A percentile compares a stretch with the other conserved stretches of the same genome.
These are phyloP conservation scores for Acanthococcus lagerstroemiae DNA, from an alignment of 2,888 invertebrate genomes.

Conservation along the genomic window DNA sequence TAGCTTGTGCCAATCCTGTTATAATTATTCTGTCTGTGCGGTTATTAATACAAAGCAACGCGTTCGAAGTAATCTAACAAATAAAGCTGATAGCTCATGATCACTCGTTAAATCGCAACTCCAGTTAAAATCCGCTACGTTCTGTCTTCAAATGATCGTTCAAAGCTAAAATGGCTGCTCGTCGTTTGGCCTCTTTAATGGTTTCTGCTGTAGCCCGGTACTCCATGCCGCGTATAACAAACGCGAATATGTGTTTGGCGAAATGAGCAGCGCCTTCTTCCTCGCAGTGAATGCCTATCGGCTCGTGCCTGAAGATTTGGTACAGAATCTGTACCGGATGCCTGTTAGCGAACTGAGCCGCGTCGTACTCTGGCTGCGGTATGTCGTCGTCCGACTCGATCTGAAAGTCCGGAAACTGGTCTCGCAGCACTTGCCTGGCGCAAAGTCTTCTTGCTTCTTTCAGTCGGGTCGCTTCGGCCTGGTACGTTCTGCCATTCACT, in stretches of 20 bases:
- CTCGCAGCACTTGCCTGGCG: conserved; percentile 18
- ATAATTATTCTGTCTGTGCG: too few species aligned
- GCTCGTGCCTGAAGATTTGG: conserved; percentile 23
- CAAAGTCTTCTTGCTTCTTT: conserved; percentile 18
- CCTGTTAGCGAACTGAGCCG: conserved; percentile 16
- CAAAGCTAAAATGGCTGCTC: conserved; percentile 18
- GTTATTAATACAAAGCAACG: too few species aligned
- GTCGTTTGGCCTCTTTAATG: conserved; percentile 20
- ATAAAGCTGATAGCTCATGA: too few species aligned
- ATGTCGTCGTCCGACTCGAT: conserved; percentile 18
- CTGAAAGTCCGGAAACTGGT: conserved; percentile 16
- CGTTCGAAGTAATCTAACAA: too few species aligned
- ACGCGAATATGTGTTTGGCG: conserved; percentile 21
- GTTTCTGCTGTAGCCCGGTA: conserved; percentile 18
- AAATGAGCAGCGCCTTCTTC: conserved; percentile 24
- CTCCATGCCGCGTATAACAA: conserved; percentile 15
- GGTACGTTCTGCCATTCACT: conserved; percentile 14
- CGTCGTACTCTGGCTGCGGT: conserved; percentile 19
- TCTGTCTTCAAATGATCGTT: conserved; percentile 16
- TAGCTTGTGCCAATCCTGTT: too few species aligned
- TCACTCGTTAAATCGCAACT: neutral
- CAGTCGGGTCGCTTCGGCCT: conserved; percentile 15
- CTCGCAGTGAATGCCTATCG: conserved; percentile 23
- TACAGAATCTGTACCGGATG: conserved; percentile 22
- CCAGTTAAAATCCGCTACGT: neutral